These are phyloP conservation scores for Ladona fulva DNA, from an alignment of 1,140 invertebrate genomes.

Conservation along the genomic window DNA sequence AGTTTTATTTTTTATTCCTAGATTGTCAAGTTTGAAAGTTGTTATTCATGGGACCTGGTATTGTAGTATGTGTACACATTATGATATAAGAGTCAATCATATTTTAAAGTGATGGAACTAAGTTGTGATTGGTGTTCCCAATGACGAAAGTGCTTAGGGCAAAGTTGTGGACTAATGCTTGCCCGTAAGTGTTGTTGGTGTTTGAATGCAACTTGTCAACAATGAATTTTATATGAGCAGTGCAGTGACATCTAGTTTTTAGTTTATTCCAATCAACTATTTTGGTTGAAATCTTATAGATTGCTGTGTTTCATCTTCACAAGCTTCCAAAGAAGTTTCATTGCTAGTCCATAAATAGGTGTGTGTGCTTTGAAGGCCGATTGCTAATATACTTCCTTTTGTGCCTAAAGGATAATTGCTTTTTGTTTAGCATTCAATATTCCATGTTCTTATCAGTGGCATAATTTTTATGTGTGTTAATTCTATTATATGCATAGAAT, in stretches of 20 bases:
- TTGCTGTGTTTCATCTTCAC: constrained; percentile 9
- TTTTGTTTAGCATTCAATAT: constrained; percentile 10
- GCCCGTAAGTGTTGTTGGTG: neutral
- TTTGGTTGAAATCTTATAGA: constrained; percentile 2
- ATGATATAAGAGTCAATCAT: neutral
- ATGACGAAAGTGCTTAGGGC: neutral
- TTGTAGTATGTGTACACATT: neutral
- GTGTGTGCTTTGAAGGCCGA: neutral
- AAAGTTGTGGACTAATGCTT: constrained; percentile 1
- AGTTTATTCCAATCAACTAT: neutral
- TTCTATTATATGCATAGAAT: neutral
- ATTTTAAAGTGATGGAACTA: constrained; percentile 2
- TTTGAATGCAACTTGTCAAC: neutral
- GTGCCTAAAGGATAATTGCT: neutral
- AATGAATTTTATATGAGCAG: neutral
- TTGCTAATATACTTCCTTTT: neutral
- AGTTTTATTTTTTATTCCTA: neutral
- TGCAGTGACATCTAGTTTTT: constrained; percentile 9
- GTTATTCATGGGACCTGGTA: constrained; percentile 4
- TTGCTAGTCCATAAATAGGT: constrained; percentile 6
- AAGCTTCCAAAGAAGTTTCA: neutral
- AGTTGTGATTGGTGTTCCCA: neutral
- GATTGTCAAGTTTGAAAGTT: constrained; percentile 6
- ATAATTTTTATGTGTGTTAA: neutral
- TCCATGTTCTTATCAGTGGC: constrained; percentile 8